These are phyloP conservation scores for Babyrousa celebensis DNA, from an alignment of 2,797 vertebrate genomes.

Conservation along the genomic window DNA sequence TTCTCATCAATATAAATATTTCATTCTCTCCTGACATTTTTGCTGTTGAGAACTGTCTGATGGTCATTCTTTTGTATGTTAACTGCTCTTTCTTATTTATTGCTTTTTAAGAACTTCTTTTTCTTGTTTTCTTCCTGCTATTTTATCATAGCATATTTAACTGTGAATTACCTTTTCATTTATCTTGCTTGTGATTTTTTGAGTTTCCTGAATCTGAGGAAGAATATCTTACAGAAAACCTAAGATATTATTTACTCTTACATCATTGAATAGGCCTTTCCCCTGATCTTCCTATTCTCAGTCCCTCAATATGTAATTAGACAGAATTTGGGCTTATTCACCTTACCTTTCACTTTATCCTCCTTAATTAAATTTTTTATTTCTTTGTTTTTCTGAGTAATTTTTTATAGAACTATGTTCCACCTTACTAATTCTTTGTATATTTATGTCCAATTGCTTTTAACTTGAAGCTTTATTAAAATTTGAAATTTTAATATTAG, in stretches of 20 bases:
- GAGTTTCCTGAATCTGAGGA: not conserved
- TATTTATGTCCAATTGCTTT: not conserved
- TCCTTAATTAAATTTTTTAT: not conserved
- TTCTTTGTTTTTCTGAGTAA: not conserved
- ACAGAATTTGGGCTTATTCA: not conserved
- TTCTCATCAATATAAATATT: not conserved
- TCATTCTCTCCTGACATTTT: not conserved
- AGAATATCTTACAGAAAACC: not conserved
- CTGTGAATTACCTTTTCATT: not conserved
- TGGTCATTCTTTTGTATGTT: not conserved
- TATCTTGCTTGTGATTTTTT: slow-evolving; percentile 6
- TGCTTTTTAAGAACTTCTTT: not conserved
- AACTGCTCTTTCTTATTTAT: not conserved
- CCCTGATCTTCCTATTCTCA: not conserved
- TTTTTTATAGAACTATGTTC: not conserved
- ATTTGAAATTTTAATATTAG: not conserved
- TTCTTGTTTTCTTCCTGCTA: not conserved
- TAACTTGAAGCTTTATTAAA: not conserved
- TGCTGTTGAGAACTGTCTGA: not conserved
- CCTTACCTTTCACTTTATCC: not conserved
- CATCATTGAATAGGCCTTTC: not conserved
- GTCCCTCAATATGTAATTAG: not conserved
- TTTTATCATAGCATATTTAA: not conserved
- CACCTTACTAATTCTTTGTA: slow-evolving; percentile 6
- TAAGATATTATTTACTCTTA: not conserved